These are phyloP conservation scores for Ophiodon elongatus DNA, from an alignment of 2,113 vertebrate species.

Conservation along the genomic window DNA sequence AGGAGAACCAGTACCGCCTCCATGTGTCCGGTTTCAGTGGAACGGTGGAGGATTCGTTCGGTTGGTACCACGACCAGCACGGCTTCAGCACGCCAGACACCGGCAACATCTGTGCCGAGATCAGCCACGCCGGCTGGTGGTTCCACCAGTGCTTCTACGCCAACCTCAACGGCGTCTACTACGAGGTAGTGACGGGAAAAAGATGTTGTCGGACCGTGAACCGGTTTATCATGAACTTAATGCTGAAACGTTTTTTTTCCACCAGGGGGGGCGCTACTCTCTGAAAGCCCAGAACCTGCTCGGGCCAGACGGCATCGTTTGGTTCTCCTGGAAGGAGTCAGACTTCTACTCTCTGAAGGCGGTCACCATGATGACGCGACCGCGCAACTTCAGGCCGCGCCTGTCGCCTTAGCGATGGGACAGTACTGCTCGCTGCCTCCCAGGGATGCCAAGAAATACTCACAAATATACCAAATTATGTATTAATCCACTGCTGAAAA, in stretches of 20 bases:
- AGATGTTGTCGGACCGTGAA: too few species aligned
- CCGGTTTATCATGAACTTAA: not conserved
- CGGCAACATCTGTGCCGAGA: conserved; percentile 88
- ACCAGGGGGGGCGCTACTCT: conserved; percentile 86
- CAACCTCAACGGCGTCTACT: conserved; percentile 91
- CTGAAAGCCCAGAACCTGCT: conserved; percentile 79
- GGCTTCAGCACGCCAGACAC: conserved; percentile 89
- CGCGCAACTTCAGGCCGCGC: conserved; percentile 81
- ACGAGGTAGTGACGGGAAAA: conserved; percentile 78
- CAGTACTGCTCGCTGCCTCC: not conserved
- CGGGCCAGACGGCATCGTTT: conserved; percentile 87
- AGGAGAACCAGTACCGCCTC: conserved; percentile 84
- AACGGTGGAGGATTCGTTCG: conserved; percentile 87
- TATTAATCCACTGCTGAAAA: not conserved
- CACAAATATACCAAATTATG: too few species aligned
- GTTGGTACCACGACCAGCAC: conserved; percentile 89
- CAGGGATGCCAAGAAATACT: not conserved
- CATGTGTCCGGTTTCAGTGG: conserved; percentile 88
- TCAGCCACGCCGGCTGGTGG: conserved; percentile 91
- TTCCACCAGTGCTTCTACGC: conserved; percentile 90
- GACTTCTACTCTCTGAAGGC: conserved; percentile 89
- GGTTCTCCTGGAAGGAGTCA: conserved; percentile 90
- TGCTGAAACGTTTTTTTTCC: not conserved
- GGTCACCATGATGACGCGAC: conserved; percentile 90
- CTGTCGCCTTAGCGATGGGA: conserved; percentile 74